These are phyloP conservation scores for Thryonomys swinderianus DNA, from an alignment of 2,113 vertebrate genomes.

Conservation along the genomic window DNA sequence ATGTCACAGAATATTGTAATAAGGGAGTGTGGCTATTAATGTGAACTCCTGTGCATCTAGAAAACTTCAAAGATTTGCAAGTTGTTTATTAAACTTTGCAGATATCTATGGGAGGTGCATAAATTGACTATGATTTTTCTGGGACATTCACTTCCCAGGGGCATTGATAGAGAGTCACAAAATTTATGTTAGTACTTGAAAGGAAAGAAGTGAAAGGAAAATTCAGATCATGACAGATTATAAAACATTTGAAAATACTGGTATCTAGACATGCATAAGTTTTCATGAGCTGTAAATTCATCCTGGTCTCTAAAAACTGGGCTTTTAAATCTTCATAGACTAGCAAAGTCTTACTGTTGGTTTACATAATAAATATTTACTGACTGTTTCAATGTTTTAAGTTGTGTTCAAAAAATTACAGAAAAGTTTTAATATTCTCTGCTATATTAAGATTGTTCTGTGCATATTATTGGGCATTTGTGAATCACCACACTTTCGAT, in stretches of 20 bases:
- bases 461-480: background rate
- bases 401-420: background rate
- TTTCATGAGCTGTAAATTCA: conserved; percentile 19
- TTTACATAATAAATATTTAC: background rate
- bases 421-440: background rate
- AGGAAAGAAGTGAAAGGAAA: conserved; percentile 29
- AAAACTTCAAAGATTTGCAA: conserved; percentile 52
- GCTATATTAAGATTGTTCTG: background rate
- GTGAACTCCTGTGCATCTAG: background rate
- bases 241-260: background rate
- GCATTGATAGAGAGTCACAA: background rate
- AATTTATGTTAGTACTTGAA: conserved; percentile 44
- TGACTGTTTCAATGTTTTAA: background rate
- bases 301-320: background rate
- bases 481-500: background rate
- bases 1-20: conserved; percentile 31
- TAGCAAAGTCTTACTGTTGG: background rate
- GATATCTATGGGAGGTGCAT: background rate
- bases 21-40: background rate
- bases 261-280: background rate
- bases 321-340: background rate
- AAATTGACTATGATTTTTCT: conserved; percentile 39
- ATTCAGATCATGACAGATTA: background rate
- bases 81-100: background rate
- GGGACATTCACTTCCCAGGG: background rate